Evolutionary conservation across 2,113 vertebrate genomes (phyloP).

Genomic region (Nematolebias whitei): DNA sequence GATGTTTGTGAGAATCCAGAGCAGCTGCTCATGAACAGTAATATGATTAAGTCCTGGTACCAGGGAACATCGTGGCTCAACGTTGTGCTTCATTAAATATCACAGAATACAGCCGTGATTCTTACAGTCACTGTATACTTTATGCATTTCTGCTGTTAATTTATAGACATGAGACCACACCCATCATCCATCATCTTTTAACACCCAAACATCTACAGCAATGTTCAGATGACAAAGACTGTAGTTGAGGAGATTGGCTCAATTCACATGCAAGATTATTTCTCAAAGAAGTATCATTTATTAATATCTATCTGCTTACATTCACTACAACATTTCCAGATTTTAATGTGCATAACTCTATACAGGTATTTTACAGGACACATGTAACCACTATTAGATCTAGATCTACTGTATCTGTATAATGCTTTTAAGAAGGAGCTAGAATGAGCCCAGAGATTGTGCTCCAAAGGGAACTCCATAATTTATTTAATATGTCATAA

Average conservation of each 20-base stretch:
- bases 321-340: background rate
- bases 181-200: background rate
- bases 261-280: too few relatives aligned
- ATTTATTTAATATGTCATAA: too few relatives aligned
- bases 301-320: too few relatives aligned
- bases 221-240: background rate
- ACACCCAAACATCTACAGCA: background rate
- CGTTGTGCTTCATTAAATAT: slow-evolving; percentile 3
- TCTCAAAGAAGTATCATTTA: background rate
- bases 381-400: too few relatives aligned
- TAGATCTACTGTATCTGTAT: background rate
- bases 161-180: background rate
- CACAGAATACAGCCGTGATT: background rate
- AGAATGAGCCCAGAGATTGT: background rate
- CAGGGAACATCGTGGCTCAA: slow-evolving; percentile 19
- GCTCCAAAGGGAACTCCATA: too few relatives aligned
- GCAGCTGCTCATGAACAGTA: slow-evolving; percentile 26
- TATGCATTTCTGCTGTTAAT: background rate
- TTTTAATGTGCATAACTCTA: background rate
- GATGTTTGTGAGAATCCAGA: slow-evolving; percentile 19
- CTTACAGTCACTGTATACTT: background rate
- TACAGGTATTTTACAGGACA: too few relatives aligned
- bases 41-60: slow-evolving; percentile 16
- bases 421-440: background rate
- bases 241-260: too few relatives aligned